Conservation (phyloP, 2,113 vertebrate species). For the Scalopus aquaticus region DNA sequence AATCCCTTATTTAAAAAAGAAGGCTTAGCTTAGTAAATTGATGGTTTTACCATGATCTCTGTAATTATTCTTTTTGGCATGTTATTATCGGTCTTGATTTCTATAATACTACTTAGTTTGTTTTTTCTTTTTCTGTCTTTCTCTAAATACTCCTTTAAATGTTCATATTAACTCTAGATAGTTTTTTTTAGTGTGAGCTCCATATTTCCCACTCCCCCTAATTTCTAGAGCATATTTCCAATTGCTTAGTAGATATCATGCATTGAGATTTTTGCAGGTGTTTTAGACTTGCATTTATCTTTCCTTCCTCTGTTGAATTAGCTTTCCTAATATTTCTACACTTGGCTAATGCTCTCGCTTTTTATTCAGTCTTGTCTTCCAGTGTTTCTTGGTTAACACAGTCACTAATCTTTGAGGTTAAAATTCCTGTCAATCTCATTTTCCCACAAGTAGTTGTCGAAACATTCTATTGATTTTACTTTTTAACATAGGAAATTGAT, state of each 20-base stretch:
- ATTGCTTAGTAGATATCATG: not conserved
- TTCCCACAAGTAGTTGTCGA: not conserved
- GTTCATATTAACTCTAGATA: not conserved
- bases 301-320: too few species aligned
- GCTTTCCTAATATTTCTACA: too few species aligned
- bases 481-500: not conserved
- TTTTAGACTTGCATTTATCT: not conserved
- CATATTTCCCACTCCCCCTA: not conserved
- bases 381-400: too few species aligned
- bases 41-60: not conserved
- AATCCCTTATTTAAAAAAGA: slow-evolving; percentile 16
- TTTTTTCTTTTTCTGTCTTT: not conserved
- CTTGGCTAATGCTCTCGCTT: too few species aligned
- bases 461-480: not conserved
- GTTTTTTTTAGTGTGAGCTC: too few species aligned
- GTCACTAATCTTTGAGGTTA: too few species aligned
- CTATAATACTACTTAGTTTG: not conserved
- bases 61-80: not conserved
- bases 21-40: not conserved
- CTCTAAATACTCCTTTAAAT: not conserved
- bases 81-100: not conserved
- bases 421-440: not conserved
- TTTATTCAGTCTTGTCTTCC: too few species aligned
- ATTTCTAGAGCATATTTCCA: not conserved
- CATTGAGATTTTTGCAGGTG: not conserved